These are phyloP conservation scores for Hydra vulgaris DNA, from an alignment of 30 jellyfish, hydroid and myxozoan species.

Conservation along the genomic window DNA sequence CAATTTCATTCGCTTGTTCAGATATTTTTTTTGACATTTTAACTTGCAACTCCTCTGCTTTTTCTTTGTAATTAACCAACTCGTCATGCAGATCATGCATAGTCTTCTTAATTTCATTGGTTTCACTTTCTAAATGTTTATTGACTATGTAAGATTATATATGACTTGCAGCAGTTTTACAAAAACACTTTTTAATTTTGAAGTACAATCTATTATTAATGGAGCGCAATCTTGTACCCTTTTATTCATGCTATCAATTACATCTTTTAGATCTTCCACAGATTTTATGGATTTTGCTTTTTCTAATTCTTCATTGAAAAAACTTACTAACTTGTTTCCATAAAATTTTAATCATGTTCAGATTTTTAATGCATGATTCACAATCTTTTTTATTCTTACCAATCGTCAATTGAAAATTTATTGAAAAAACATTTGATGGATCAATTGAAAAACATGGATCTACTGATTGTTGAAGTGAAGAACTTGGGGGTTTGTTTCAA, in stretches of 20 bases:
- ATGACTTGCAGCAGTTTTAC: not conserved
- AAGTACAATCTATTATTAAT: not conserved
- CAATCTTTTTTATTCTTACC: not conserved
- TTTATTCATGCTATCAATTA: not conserved
- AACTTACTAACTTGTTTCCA: not conserved
- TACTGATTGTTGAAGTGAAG: not conserved
- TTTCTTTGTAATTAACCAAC: not conserved
- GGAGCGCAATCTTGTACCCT: not conserved
- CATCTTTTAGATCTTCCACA: not conserved
- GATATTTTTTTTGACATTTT: too few relatives aligned
- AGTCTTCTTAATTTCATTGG: not conserved
- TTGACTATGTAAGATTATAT: not conserved
- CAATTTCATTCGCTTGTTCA: too few relatives aligned
- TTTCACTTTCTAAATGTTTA: not conserved
- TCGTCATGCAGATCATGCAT: not conserved
- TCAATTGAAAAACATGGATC: not conserved
- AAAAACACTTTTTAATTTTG: not conserved
- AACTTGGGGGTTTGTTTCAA: not conserved
- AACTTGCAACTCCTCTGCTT: not conserved
- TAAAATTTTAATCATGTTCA: not conserved
- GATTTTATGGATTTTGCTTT: not conserved
- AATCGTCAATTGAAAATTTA: too few relatives aligned
- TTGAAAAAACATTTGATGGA: not conserved
- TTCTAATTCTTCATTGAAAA: not conserved
- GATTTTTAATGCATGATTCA: not conserved